A percentile compares a stretch with the other conserved stretches of the same genome.
Conservation (phyloP, 2,797 vertebrate species). For the Acrossocheilus wenchowensis region DNA sequence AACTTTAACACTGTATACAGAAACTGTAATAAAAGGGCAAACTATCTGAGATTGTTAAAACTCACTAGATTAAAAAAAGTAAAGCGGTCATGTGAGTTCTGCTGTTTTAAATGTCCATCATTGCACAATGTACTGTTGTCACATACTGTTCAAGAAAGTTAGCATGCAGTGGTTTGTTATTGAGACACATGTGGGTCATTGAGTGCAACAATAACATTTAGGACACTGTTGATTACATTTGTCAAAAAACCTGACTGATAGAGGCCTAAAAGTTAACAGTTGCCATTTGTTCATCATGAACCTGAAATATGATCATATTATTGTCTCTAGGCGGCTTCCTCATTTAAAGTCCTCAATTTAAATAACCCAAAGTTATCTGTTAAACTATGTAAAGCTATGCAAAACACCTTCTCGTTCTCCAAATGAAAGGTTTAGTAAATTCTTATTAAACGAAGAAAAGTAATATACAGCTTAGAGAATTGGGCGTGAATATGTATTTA, state of each 20-base stretch:
- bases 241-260: not conserved
- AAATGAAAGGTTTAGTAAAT: accelerated
- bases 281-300: not conserved
- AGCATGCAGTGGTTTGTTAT: too few relatives aligned
- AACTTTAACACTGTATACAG: not conserved
- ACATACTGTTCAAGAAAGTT: not conserved
- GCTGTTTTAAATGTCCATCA: not conserved
- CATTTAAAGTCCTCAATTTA: not conserved
- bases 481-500: not conserved
- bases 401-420: not conserved
- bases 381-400: not conserved
- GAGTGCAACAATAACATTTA: not conserved
- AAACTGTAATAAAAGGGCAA: not conserved
- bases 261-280: not conserved
- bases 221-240: not conserved
- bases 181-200: too few relatives aligned
- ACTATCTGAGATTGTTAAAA: not conserved
- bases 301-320: not conserved
- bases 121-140: too few relatives aligned
- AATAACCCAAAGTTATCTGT: not conserved
- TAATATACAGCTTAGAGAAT: too few relatives aligned
- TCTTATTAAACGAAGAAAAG: not conserved
- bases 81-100: not conserved
- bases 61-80: not conserved
- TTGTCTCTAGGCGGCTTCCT: not conserved